Evolutionary conservation across 2,888 invertebrate genomes (phyloP).

Genomic region (Bellardia bayeri): DNA sequence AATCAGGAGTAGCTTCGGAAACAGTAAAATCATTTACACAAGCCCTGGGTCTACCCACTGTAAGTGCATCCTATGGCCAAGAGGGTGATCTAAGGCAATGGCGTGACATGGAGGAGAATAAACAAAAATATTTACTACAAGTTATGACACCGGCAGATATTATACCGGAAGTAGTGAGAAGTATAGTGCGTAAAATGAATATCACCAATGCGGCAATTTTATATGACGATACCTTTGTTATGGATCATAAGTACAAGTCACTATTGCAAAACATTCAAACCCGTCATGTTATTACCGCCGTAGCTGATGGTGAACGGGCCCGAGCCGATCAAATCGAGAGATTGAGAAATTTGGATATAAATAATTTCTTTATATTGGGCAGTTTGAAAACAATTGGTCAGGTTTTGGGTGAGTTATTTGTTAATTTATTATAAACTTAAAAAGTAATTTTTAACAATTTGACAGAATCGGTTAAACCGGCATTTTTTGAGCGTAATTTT

Average conservation of each 20-base stretch:
- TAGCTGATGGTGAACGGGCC: conserved; percentile 85
- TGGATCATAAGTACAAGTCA: conserved; percentile 97
- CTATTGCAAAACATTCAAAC: conserved; percentile 95
- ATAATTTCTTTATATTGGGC: conserved; percentile 94
- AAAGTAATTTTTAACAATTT: conserved; percentile 7
- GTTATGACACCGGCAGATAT: conserved; percentile 91
- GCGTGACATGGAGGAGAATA: conserved; percentile 89
- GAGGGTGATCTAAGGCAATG: conserved; percentile 93
- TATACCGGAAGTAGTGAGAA: conserved; percentile 92
- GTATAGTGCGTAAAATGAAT: conserved; percentile 92
- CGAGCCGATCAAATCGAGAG: conserved; percentile 88
- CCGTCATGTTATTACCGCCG: conserved; percentile 92
- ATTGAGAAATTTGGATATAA: conserved; percentile 92
- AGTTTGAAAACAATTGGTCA: conserved; percentile 89
- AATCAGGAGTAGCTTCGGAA: conserved; percentile 92
- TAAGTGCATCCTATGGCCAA: conserved; percentile 94
- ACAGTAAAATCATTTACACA: conserved; percentile 93
- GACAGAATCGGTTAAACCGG: conserved; percentile 87
- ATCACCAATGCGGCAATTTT: conserved; percentile 96
- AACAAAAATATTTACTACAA: conserved; percentile 91
- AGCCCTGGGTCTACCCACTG: conserved; percentile 91
- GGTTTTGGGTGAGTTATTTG: conserved; percentile 86
- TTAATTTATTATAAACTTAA: neutral
- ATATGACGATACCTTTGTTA: conserved; percentile 94
- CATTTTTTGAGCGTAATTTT: conserved; percentile 92